Evolutionary conservation across 2,113 vertebrate genomes (phyloP).

Genomic region (Amblyornis subalaris): DNA sequence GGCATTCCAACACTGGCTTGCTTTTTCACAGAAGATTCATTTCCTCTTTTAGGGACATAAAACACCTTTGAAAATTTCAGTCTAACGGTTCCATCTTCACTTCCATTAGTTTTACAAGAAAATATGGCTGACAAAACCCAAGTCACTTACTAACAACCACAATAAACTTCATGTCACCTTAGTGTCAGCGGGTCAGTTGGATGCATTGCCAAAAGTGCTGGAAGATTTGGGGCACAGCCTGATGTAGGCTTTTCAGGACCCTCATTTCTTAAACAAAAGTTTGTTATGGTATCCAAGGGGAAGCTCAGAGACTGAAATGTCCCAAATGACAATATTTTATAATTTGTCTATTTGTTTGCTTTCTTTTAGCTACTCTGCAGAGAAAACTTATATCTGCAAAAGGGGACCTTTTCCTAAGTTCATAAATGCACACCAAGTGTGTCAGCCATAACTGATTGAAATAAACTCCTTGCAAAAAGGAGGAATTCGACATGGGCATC

Average conservation of each 20-base stretch:
- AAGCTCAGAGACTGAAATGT: background rate
- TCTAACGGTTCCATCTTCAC: background rate
- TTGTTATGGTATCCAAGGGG: background rate
- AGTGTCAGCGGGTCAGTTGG: background rate
- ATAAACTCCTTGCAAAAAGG: background rate
- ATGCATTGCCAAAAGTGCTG: background rate
- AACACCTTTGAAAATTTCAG: background rate
- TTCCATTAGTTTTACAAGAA: background rate
- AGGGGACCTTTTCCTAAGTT: background rate
- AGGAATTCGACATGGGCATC: background rate
- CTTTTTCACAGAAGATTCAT: background rate
- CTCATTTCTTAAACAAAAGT: background rate
- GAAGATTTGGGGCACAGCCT: background rate
- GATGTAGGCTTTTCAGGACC: background rate
- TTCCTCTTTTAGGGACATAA: background rate
- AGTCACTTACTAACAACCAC: background rate
- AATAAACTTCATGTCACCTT: background rate
- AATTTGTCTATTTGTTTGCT: background rate
- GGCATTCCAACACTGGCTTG: background rate
- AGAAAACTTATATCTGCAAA: background rate
- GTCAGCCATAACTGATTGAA: background rate
- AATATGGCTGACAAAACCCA: background rate
- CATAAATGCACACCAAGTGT: background rate
- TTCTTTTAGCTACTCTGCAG: background rate
- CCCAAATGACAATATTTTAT: background rate